Evolutionary conservation across 1,140 invertebrate species (phyloP).

Genomic region (Drosophila varians): DNA sequence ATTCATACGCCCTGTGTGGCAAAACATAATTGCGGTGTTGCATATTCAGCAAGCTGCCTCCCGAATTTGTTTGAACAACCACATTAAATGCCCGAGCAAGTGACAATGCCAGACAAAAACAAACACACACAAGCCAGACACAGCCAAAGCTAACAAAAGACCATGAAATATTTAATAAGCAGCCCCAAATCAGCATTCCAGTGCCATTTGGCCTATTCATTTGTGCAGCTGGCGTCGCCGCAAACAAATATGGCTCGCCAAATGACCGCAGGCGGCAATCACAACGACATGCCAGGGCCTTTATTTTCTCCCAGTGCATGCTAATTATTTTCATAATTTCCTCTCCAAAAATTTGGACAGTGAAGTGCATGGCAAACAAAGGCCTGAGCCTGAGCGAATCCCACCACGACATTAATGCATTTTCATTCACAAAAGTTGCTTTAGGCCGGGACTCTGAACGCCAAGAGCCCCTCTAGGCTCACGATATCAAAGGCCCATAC

Average conservation of each 20-base stretch:
- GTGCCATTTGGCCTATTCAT: slow-evolving; percentile 27
- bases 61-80: slow-evolving; percentile 50
- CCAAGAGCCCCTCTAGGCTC: slow-evolving; percentile 35
- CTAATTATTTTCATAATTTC: slow-evolving; percentile 52
- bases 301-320: slow-evolving; percentile 30
- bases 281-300: slow-evolving; percentile 7
- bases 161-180: slow-evolving; percentile 57
- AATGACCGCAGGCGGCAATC: slow-evolving; percentile 27
- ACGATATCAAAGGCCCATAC: slow-evolving; percentile 61
- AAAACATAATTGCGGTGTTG: slow-evolving; percentile 33
- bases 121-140: background rate
- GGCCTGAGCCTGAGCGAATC: slow-evolving; percentile 5
- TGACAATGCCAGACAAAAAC: slow-evolving; percentile 40
- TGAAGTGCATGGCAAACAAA: background rate
- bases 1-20: slow-evolving; percentile 19
- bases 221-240: slow-evolving; percentile 47
- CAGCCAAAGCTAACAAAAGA: slow-evolving; percentile 31
- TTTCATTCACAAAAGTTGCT: slow-evolving; percentile 56
- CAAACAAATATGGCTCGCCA: slow-evolving; percentile 48
- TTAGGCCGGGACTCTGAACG: slow-evolving; percentile 6
- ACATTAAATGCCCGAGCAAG: slow-evolving; percentile 38
- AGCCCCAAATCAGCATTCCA: slow-evolving; percentile 31
- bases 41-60: slow-evolving; percentile 35
- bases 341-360: background rate
- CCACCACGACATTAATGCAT: slow-evolving; percentile 26